A percentile compares a stretch with the other conserved stretches of the same genome.
Evolutionary conservation across 2,797 vertebrate genomes (phyloP).

Genomic region (Otolemur crassicaudatus): DNA sequence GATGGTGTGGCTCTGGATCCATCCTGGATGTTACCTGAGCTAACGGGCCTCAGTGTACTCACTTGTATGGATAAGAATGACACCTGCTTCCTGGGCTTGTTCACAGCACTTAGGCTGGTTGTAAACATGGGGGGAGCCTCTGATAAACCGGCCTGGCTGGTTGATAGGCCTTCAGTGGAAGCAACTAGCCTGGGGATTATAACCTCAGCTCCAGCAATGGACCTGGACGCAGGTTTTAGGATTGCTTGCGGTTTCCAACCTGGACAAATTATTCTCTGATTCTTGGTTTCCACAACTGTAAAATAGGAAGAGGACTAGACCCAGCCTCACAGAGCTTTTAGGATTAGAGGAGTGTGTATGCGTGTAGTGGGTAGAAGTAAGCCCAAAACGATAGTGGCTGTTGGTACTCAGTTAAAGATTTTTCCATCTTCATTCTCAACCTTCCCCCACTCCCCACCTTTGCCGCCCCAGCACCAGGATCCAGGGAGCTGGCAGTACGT

Average conservation of each 20-base stretch:
- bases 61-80: background rate
- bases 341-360: background rate
- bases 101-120: background rate
- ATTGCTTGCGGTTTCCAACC: background rate
- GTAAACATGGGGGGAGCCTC: background rate
- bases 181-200: background rate
- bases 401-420: background rate
- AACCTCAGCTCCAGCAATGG: accelerated
- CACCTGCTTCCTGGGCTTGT: background rate
- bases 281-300: background rate
- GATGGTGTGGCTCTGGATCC: background rate
- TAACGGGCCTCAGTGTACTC: background rate
- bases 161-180: background rate
- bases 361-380: background rate
- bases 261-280: background rate
- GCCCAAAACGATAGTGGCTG: background rate
- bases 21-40: background rate
- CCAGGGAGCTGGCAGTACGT: background rate
- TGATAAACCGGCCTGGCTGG: accelerated
- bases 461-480: background rate
- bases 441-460: background rate
- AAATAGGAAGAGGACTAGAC: background rate
- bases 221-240: background rate
- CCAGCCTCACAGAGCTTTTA: background rate
- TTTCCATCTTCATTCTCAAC: background rate